Base-by-base conservation (phyloP, 2,113 vertebrate species). In the Dasyprocta punctata region DNA sequence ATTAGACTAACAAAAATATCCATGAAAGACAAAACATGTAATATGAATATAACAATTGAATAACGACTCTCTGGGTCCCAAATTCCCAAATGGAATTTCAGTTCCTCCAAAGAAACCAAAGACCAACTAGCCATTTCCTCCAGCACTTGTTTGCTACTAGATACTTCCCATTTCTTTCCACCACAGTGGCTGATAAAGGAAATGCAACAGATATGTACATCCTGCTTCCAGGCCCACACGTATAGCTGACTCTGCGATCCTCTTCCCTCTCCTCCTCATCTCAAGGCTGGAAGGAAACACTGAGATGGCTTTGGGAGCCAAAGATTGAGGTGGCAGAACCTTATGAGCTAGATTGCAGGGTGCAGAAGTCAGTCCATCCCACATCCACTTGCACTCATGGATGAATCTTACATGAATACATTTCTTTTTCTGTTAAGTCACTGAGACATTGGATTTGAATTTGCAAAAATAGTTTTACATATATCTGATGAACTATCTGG, bases 1-100 rank as follows among this genome's bases (percentile, higher is more conserved):
- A 83, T 11, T 61, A 90, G 91, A 22, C 16, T 73, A 83, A 83
- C 26, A 65, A 84, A 89, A 84, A 54, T 24, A 85, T n/a, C 33
- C 13, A 33, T 24, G 11, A 61, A 78, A 33, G 2, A 71, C 12
- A 78, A 92, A 95, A 63, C 2, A 38, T 17, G 26, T 56, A 36
- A 52, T 54, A 61, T 22, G 38, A 69, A 91, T 73, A 89, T 24
- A 63, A 86, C 38, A 63, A 52, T 10, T 73, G 41, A 80, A 56
- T 91, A 44, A n/a, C 7, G 13, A 93, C 12, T 30, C 24, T 47
- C 26, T 93, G 75, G 3, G 26, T 73, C 41, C n/a, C 86, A 63
- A 49, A 77, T 90, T 89, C 13, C 30, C 58, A 89, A 78, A 73
- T 49, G 19, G 20, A 24, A 78, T 47, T 91, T 22, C 7, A n/a